Base-by-base conservation (phyloP, 2,797 vertebrate species). In the Helicolenus hilgendorfi region DNA sequence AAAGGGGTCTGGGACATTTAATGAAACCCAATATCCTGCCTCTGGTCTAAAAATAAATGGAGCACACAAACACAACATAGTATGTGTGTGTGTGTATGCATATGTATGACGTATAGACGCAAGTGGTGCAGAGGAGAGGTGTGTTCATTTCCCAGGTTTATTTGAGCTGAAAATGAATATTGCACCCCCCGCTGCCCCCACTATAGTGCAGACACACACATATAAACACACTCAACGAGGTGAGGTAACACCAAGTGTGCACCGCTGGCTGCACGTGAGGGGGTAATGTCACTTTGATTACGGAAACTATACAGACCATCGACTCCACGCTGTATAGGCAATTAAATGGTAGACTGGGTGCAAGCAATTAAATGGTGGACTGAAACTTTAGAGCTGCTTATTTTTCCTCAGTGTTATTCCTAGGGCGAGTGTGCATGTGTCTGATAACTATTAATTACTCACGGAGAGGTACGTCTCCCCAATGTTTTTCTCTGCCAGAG, bases 31-130 rank as follows among this genome's bases (percentile, higher is more conserved):
- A 96, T 95, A 95, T 92, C 79, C 91, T 92, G 86, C 86, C 79
- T 87, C 78, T 89, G 63, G 89, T 95, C 96, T 97, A 97, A 97
- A 98, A 98, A 98, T 97, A 97, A 95, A 96, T 91, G 88, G 20
- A 75, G 89, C 79, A 89, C 77, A 89, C 87, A 95, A 94, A 96
- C 88, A 95, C 83, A 80, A 71, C 60, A 11, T 76, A 77, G 79
- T 9, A 9, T 69, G 36, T 77, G 78, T 89, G 82, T 58, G 38
- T 45, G 74, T 71, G 11, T 71, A 64, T 70, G 62, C 73, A 71
- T 87, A 72, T 70, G 81, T 35, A 15, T 87, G 76, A 86, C 22
- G n/a, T 83, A 81, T 72, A 73, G 27, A 81, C 36, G 20, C n/a
- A 26, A 53, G 56, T 22, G 59, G 33, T 68, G 70, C 36, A 68